Conservation (phyloP, 2,113 vertebrate species). For the Crotalus helleri region DNA sequence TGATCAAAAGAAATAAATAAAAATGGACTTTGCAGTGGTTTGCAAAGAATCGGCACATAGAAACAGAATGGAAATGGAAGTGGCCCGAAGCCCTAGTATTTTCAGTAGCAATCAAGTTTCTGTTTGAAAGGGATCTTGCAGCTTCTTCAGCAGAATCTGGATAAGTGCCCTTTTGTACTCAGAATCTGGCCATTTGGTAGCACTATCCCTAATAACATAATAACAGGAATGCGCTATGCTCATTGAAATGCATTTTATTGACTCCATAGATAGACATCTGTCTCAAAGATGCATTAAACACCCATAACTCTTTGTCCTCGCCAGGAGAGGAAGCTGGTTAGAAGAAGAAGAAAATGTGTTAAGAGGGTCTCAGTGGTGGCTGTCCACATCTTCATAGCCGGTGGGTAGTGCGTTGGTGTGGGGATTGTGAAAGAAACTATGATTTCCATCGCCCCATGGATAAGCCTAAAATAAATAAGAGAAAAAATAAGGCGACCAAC, state of each 20-base stretch:
- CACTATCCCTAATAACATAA: neutral
- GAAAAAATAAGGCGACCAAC: neutral
- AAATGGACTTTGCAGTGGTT: neutral
- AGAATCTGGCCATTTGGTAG: neutral
- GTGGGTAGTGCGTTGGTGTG: slow-evolving; percentile 80
- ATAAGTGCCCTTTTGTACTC: neutral
- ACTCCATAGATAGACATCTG: neutral
- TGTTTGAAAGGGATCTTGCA: neutral
- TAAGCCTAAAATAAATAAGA: slow-evolving; percentile 68
- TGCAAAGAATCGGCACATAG: neutral
- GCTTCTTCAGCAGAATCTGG: neutral
- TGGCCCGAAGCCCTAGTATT: neutral
- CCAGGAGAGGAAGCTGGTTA: neutral
- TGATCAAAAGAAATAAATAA: neutral
- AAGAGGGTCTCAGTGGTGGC: slow-evolving; percentile 22
- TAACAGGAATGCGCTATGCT: neutral
- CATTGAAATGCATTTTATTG: neutral
- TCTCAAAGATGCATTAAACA: neutral
- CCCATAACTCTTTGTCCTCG: neutral
- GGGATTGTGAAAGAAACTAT: slow-evolving; percentile 83
- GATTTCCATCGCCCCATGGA: slow-evolving; percentile 89
- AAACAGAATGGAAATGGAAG: neutral
- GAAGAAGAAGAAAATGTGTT: neutral
- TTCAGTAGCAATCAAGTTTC: neutral
- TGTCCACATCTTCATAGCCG: slow-evolving; percentile 72